phyloP scores from a whole-genome alignment of 2,797 vertebrate genomes.

The Distichodus sexfasciatus region DNA sequence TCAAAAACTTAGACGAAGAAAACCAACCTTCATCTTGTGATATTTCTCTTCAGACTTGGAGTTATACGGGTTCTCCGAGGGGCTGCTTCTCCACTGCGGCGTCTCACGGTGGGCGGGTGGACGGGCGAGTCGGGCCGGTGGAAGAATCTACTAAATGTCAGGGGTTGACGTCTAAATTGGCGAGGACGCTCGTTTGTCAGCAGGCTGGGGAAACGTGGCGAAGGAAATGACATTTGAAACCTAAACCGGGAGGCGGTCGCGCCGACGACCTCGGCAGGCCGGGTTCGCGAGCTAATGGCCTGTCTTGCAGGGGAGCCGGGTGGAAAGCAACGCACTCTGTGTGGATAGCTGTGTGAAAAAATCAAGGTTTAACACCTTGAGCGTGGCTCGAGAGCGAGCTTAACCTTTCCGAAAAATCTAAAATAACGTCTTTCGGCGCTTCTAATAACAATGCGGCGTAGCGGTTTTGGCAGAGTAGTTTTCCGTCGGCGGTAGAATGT shows the following conservation, averaged over 20 bases:
- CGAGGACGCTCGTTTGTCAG: constrained; percentile 23
- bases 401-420: background rate
- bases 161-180: constrained; percentile 61
- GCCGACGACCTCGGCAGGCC: constrained; percentile 58
- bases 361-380: background rate
- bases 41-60: no score
- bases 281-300: constrained; percentile 62
- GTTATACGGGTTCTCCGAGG: no score
- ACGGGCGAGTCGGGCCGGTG: constrained; percentile 35
- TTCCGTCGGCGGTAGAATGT: no score
- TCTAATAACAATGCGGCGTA: no score
- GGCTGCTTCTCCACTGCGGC: constrained; percentile 31
- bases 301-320: constrained; percentile 32
- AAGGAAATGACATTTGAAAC: constrained; percentile 58
- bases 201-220: constrained; percentile 52
- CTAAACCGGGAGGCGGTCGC: constrained; percentile 52
- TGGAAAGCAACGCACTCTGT: background rate
- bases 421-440: no score
- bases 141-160: constrained; percentile 64
- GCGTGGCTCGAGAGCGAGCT: background rate
- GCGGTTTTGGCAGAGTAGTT: no score
- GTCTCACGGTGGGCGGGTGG: background rate
- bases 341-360: background rate
- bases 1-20: no score
- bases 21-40: no score